Evolutionary conservation across 2,888 invertebrate species (phyloP).

Genomic region (Ennomos fuscantarius): DNA sequence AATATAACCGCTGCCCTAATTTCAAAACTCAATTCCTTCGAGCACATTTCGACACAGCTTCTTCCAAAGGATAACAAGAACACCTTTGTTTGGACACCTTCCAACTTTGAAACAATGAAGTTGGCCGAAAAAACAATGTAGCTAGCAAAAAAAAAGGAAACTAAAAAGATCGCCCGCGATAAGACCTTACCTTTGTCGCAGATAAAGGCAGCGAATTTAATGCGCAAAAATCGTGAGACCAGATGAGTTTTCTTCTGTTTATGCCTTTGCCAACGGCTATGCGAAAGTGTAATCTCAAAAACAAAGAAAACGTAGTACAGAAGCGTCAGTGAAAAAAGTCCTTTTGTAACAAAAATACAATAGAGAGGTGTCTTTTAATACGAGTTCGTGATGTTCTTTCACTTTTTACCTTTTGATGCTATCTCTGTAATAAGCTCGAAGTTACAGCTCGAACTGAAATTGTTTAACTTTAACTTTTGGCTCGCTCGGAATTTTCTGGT

Average conservation of each 20-base stretch:
- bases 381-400: constrained; percentile 39
- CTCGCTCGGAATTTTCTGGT: constrained; percentile 1
- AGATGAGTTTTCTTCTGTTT: constrained; percentile 55
- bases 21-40: constrained; percentile 19
- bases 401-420: constrained; percentile 32
- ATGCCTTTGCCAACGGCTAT: constrained; percentile 43
- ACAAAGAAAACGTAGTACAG: constrained; percentile 51
- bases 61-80: constrained; percentile 18
- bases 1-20: constrained; percentile 14
- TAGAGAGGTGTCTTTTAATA: constrained; percentile 49
- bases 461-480: constrained; percentile 13
- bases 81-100: constrained; percentile 31
- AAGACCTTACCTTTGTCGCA: constrained; percentile 55
- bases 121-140: constrained; percentile 22
- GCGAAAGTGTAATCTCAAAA: constrained; percentile 61
- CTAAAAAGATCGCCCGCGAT: constrained; percentile 48
- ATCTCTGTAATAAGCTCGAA: constrained; percentile 23
- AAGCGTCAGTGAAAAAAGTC: constrained; percentile 44
- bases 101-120: constrained; percentile 32
- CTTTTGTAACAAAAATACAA: constrained; percentile 50
- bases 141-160: constrained; percentile 25
- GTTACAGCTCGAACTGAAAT: constrained; percentile 26
- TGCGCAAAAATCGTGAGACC: constrained; percentile 53
- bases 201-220: constrained; percentile 57
- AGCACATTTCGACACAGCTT: constrained; percentile 20